phyloP scores from a whole-genome alignment of 2,797 vertebrate species.

The Poecilia picta region DNA sequence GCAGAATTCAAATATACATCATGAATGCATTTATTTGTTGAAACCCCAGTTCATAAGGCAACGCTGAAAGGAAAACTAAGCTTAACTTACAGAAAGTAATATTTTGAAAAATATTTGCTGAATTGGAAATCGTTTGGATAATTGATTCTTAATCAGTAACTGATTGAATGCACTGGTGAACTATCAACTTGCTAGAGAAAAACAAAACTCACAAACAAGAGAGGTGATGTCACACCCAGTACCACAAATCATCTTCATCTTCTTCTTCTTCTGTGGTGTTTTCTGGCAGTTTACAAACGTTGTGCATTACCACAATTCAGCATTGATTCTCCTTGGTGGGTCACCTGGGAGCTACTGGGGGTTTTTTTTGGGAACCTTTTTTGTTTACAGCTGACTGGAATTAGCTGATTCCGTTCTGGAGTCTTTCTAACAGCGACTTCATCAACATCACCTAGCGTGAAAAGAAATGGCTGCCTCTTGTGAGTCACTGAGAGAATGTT shows the following conservation, averaged over 20 bases:
- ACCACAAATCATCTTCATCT: too few relatives aligned
- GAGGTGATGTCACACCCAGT: neutral
- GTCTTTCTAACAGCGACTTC: too few relatives aligned
- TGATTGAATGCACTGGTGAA: neutral
- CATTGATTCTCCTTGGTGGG: neutral
- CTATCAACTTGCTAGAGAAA: neutral
- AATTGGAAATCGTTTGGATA: neutral
- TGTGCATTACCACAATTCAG: neutral
- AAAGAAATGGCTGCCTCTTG: too few relatives aligned
- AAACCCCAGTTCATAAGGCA: neutral
- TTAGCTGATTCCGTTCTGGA: too few relatives aligned
- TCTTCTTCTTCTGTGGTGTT: too few relatives aligned
- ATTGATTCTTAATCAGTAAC: neutral
- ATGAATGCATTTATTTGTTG: neutral
- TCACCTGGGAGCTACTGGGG: neutral
- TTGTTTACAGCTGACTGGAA: neutral
- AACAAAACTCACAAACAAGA: neutral
- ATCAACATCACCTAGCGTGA: too few relatives aligned
- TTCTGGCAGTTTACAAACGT: too few relatives aligned
- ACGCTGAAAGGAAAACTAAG: neutral
- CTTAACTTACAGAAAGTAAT: neutral
- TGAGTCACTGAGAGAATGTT: too few relatives aligned
- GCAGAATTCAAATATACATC: neutral
- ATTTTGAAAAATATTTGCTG: neutral
- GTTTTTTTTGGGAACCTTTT: neutral